Base-by-base conservation (phyloP, 2,797 vertebrate genomes). In the Cottoperca gobio region DNA sequence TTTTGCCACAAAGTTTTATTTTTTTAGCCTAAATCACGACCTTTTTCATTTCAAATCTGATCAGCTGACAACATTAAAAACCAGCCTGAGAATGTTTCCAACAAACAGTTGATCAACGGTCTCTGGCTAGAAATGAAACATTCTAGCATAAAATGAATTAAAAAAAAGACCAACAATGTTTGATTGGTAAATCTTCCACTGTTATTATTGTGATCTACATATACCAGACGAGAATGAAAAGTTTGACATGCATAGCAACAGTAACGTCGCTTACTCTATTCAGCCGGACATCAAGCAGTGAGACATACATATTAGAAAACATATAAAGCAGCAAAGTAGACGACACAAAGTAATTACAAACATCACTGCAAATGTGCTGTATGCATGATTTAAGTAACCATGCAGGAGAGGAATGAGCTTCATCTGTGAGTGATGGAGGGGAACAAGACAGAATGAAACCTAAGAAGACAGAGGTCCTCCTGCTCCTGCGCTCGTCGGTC, bases 401-500 rank as follows among this genome's bases (percentile, higher is more conserved):
- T n/a, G 23, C 0, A 73, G 33, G 54, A 70, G 57, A 80, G 82
- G 60, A 78, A 66, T 14, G 57, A 72, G 78, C 63, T 66, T 79
- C 80, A 82, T 80, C 53, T 79, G 70, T 50, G 49, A 76, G 66
- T 43, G 58, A 75, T 71, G 26, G 61, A 73, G 59, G 57, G 70
- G 54, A 69, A 73, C 70, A 77, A 60, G 74, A 73, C 58, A 78
- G 46, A 79, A 39, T 53, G 79, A 83, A 88, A 79, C 35, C 43
- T 17, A 58, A 68, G 63, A 73, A 39, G 66, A 76, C 48, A 62
- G 53, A 46, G 35, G 8, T 67, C 67, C 67, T 84, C 68, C 58
- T 70, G 70, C 55, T 60, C 54, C 74, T 42, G 63, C 70, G 70
- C 73, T 84, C 80, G 70, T 88, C 83, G 26, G 66, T 83, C 86